phyloP scores from a whole-genome alignment of 2,888 invertebrate species.

The Hyles lineata region DNA sequence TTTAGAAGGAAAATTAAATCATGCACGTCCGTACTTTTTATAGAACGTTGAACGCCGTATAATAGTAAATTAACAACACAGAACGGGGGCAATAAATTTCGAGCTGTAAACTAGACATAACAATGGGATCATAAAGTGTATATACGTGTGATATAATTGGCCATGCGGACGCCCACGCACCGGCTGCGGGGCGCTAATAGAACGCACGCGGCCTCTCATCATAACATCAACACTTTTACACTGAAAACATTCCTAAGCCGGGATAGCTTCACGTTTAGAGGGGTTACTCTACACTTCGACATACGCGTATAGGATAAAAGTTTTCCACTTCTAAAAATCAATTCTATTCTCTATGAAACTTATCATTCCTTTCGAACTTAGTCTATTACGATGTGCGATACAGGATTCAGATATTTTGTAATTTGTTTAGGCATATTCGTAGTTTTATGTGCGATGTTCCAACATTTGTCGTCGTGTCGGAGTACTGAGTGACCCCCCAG shows the following conservation, averaged over 20 bases:
- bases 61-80: slow-evolving; percentile 30
- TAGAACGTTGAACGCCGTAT: slow-evolving; percentile 8
- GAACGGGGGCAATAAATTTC: slow-evolving; percentile 32
- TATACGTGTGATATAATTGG: slow-evolving; percentile 39
- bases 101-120: slow-evolving; percentile 43
- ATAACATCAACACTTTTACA: slow-evolving; percentile 35
- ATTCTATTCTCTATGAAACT: too few relatives aligned
- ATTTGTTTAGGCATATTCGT: too few relatives aligned
- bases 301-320: too few relatives aligned
- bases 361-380: too few relatives aligned
- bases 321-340: too few relatives aligned
- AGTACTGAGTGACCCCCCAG: too few relatives aligned
- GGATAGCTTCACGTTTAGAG: neutral
- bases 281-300: too few relatives aligned
- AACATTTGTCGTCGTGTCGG: too few relatives aligned
- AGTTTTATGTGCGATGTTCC: too few relatives aligned
- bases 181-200: slow-evolving; percentile 31
- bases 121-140: slow-evolving; percentile 39
- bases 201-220: slow-evolving; percentile 29
- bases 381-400: too few relatives aligned
- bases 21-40: neutral
- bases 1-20: neutral
- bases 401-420: too few relatives aligned
- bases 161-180: slow-evolving; percentile 40
- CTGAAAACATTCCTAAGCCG: neutral